Base-by-base conservation (phyloP, 2,113 vertebrate genomes). In the Pagrus major region DNA sequence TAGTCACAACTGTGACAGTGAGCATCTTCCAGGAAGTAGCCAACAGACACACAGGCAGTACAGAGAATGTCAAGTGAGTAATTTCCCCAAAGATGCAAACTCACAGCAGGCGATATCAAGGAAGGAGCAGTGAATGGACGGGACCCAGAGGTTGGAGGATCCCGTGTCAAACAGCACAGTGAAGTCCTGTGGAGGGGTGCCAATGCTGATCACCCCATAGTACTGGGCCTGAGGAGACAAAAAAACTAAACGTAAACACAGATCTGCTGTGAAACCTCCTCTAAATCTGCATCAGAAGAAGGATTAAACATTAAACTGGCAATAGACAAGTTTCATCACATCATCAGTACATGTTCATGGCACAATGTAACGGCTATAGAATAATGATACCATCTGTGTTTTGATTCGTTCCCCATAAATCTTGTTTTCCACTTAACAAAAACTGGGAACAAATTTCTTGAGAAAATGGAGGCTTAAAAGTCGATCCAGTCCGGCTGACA, bases 121-220 rank as follows among this genome's bases (percentile, higher is more conserved):
- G 86, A 95, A 93, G 74, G 83, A 91, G 83, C 97, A 97, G 82
- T 91, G 92, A 14, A 87, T 83, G n/a, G 96, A 97, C 0, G 97
- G 97, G 9, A 98, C 95, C 96, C 97, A 98, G 59, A 97, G 92
- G 77, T 97, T 97, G 76, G 96, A 96, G 25, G 96, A 97, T 41
- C 97, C 96, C 0, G 97, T 97, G 91, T 98, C 97, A 37, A 98
- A 97, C 74, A 97, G 86, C 7, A 97, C 96, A 0, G 92, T 93
- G 92, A 97, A 98, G 73, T 93, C 83, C 77, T 98, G 96, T 0
- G 96, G 94, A 0, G 97, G 97, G 0, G 95, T 96, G 7, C 96
- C 96, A 11, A 98, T 94, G 31, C 94, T 94, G 58, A 97, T 95
- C 51, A 90, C 23, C 1, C 97, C 97, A 0, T 94, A 97, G 80